Evolutionary conservation across 1,140 invertebrate genomes (phyloP).

Genomic region (Cotesia glomerata): DNA sequence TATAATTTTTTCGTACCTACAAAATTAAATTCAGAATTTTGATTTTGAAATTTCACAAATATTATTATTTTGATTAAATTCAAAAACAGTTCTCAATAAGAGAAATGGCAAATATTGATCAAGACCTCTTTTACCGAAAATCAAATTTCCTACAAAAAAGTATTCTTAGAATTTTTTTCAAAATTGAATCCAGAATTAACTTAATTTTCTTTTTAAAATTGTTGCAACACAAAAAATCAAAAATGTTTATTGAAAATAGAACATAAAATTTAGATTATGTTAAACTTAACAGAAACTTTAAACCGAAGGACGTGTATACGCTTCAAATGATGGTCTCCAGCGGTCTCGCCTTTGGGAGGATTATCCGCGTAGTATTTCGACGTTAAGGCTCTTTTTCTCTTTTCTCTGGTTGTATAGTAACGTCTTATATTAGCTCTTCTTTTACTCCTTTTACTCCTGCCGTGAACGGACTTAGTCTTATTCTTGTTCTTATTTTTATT

Average conservation of each 20-base stretch:
- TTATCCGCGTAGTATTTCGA: conserved; percentile 42
- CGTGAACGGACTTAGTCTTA: not conserved
- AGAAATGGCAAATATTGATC: conserved; percentile 3
- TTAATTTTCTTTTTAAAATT: too few relatives aligned
- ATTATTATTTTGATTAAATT: not conserved
- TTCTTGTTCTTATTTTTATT: too few relatives aligned
- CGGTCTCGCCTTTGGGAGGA: conserved; percentile 40
- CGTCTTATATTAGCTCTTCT: not conserved
- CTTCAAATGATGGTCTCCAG: conserved; percentile 41
- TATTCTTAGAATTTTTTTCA: too few relatives aligned
- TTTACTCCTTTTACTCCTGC: not conserved
- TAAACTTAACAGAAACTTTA: too few relatives aligned
- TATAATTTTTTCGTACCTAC: too few relatives aligned
- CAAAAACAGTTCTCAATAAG: not conserved
- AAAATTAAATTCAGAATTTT: too few relatives aligned
- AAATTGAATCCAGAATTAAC: too few relatives aligned
- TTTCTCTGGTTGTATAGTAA: not conserved
- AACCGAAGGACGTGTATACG: conserved; percentile 47
- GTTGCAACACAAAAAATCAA: too few relatives aligned
- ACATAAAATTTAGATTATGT: too few relatives aligned
- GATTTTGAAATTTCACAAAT: too few relatives aligned
- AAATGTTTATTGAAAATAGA: too few relatives aligned
- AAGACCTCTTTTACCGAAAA: not conserved
- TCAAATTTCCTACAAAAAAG: too few relatives aligned
- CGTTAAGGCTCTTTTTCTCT: conserved; percentile 28